Percentiles rank a stretch among this genome's conserved stretches.
phyloP scores from a whole-genome alignment of 2,113 vertebrate genomes.

The Platichthys stellatus region DNA sequence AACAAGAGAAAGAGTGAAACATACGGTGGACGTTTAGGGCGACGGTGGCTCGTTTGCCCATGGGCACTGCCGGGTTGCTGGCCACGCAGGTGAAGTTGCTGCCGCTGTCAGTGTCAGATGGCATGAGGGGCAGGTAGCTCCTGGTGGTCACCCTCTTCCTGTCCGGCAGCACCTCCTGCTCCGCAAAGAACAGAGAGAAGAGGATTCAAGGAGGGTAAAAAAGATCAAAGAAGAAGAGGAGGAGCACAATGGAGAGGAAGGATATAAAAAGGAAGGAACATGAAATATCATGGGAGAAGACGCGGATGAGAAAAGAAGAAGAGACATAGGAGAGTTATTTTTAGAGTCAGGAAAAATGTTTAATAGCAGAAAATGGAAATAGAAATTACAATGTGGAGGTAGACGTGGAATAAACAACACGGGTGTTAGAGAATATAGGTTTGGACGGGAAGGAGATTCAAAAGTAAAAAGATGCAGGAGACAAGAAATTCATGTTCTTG shows the following conservation, averaged over 20 bases:
- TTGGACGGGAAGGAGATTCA: background rate
- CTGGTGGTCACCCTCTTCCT: constrained; percentile 91
- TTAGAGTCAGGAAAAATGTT: constrained; percentile 13
- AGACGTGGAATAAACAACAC: background rate
- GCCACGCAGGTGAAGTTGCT: constrained; percentile 89
- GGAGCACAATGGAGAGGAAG: constrained; percentile 5
- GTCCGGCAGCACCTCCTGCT: constrained; percentile 89
- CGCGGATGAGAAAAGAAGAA: background rate
- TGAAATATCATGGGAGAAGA: background rate
- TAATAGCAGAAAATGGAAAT: background rate
- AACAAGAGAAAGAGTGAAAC: background rate
- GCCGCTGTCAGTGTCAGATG: constrained; percentile 89
- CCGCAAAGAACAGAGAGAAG: background rate
- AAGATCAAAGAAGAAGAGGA: constrained; percentile 22
- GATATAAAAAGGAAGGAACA: background rate
- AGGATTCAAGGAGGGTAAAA: background rate
- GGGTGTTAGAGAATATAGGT: background rate
- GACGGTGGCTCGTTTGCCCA: constrained; percentile 88
- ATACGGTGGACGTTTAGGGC: constrained; percentile 93
- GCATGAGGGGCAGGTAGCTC: constrained; percentile 89
- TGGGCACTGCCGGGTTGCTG: constrained; percentile 87
- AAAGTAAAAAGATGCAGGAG: background rate
- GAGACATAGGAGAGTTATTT: constrained; percentile 25
- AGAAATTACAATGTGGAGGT: too few species aligned
- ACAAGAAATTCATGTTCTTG: too few species aligned